Evolutionary conservation across 1,140 invertebrate species (phyloP).

Genomic region (Euura lappo): DNA sequence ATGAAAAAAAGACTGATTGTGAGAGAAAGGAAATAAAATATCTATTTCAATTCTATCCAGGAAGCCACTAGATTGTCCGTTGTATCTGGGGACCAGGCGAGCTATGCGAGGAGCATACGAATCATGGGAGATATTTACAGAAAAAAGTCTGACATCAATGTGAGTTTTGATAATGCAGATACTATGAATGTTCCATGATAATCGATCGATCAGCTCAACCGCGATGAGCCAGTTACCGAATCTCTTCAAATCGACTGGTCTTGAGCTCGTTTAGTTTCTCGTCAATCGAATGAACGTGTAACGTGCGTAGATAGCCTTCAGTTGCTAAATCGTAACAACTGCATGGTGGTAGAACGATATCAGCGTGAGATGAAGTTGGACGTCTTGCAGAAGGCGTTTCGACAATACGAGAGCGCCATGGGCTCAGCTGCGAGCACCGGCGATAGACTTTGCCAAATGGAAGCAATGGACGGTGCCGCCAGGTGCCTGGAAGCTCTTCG

Average conservation of each 20-base stretch:
- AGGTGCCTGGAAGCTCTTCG: conserved; percentile 78
- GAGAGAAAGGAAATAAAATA: not conserved
- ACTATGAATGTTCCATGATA: conserved; percentile 1
- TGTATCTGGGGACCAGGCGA: conserved; percentile 82
- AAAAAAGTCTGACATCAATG: conserved; percentile 78
- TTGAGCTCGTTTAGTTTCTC: too few relatives aligned
- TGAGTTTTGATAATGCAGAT: conserved; percentile 47
- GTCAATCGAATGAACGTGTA: not conserved
- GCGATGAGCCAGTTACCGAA: not conserved
- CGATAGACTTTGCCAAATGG: conserved; percentile 83
- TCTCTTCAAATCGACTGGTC: too few relatives aligned
- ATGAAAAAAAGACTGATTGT: too few relatives aligned
- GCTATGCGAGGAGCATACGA: conserved; percentile 78
- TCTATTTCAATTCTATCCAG: conserved; percentile 56
- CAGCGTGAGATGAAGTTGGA: conserved; percentile 13
- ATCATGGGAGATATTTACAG: conserved; percentile 85
- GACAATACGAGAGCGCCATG: conserved; percentile 84
- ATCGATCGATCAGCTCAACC: not conserved
- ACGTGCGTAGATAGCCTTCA: conserved; percentile 27
- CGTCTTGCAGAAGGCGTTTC: conserved; percentile 69
- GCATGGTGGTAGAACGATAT: conserved; percentile 5
- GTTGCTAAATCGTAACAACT: conserved; percentile 20
- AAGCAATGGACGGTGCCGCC: conserved; percentile 85
- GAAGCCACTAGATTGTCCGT: conserved; percentile 79
- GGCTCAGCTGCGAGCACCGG: conserved; percentile 78